These are phyloP conservation scores for Alexandromys fortis DNA, from an alignment of 2,113 vertebrate species.

Conservation along the genomic window DNA sequence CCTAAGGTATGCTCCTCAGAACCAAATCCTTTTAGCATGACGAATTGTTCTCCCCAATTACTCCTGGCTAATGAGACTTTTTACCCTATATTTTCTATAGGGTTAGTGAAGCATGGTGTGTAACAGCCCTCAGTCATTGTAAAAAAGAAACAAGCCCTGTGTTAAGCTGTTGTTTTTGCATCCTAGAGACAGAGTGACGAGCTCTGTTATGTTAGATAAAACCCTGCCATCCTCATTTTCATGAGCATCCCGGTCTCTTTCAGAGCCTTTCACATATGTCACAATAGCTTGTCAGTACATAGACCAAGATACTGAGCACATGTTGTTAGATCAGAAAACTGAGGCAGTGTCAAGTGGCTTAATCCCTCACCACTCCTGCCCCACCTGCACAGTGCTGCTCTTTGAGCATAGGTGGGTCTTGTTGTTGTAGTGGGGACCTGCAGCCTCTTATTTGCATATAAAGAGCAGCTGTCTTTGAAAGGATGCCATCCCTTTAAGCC, in stretches of 20 bases:
- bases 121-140: not conserved
- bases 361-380: not conserved
- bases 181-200: not conserved
- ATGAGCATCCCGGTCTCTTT: not conserved
- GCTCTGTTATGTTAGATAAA: not conserved
- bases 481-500: not conserved
- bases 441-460: not conserved
- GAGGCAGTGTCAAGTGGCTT: not conserved
- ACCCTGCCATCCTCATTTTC: not conserved
- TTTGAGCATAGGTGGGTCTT: not conserved
- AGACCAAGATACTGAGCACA: not conserved
- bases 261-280: not conserved
- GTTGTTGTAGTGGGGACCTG: not conserved
- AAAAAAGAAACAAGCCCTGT: not conserved
- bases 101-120: not conserved
- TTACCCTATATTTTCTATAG: constrained; percentile 21
- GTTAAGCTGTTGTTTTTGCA: not conserved
- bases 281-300: not conserved
- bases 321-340: constrained; percentile 18
- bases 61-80: constrained; percentile 28
- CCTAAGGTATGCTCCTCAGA: not conserved
- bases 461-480: constrained; percentile 15
- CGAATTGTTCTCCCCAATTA: constrained; percentile 24
- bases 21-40: constrained; percentile 9
- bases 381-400: not conserved